Conservation (phyloP, 2,888 invertebrate genomes). For the Synanthedon vespiformis region DNA sequence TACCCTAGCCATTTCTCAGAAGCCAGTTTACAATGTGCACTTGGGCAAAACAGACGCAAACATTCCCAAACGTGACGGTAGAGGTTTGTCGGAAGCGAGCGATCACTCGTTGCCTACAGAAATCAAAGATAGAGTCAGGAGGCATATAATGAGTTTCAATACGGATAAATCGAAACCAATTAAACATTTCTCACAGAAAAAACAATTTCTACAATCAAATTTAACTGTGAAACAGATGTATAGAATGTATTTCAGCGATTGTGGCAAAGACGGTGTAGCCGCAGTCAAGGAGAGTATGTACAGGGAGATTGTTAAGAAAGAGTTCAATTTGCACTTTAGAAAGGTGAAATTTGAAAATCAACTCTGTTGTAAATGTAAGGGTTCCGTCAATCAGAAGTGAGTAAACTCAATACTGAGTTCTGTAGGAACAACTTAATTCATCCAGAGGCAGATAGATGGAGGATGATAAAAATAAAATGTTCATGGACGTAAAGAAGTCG, state of each 20-base stretch:
- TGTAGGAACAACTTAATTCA: too few relatives aligned
- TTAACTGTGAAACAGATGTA: constrained; percentile 54
- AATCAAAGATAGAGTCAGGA: constrained; percentile 44
- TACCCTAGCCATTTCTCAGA: constrained; percentile 57
- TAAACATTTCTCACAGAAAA: constrained; percentile 43
- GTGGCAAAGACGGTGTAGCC: constrained; percentile 28
- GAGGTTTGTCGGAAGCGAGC: constrained; percentile 46
- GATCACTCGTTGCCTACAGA: constrained; percentile 41
- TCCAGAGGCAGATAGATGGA: too few relatives aligned
- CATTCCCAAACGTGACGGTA: constrained; percentile 55
- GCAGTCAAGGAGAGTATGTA: constrained; percentile 60
- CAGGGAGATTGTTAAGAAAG: constrained; percentile 52
- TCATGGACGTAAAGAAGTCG: too few relatives aligned
- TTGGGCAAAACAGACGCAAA: constrained; percentile 53
- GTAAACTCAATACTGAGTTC: neutral
- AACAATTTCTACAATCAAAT: constrained; percentile 40
- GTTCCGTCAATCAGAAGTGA: constrained; percentile 43
- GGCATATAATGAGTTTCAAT: constrained; percentile 43
- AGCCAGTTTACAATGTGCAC: constrained; percentile 60
- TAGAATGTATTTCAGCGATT: constrained; percentile 41
- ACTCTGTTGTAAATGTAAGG: constrained; percentile 49
- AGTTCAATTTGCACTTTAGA: constrained; percentile 52
- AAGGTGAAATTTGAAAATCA: constrained; percentile 37
- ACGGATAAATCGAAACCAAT: constrained; percentile 45
- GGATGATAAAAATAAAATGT: too few relatives aligned